These are phyloP conservation scores for Bimastos eiseni DNA, from an alignment of 2,888 invertebrate genomes.

Conservation along the genomic window DNA sequence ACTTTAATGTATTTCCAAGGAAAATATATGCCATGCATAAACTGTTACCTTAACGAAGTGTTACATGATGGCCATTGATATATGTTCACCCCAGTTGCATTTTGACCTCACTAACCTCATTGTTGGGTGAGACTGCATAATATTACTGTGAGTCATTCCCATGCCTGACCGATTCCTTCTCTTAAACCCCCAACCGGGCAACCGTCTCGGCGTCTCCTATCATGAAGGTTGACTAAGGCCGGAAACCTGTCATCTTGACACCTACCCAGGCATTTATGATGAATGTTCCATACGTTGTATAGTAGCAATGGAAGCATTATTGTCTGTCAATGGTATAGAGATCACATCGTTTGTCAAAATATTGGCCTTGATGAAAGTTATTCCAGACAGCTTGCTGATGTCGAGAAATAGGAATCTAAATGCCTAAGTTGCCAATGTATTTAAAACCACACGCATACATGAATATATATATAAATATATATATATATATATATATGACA, in stretches of 20 bases:
- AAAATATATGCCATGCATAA: neutral
- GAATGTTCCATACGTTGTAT: neutral
- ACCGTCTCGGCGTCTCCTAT: neutral
- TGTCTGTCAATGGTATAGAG: neutral
- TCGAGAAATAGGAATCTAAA: no score
- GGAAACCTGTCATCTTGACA: neutral
- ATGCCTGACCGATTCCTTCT: neutral
- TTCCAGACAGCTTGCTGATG: neutral
- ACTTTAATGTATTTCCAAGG: no score
- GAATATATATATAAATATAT: no score
- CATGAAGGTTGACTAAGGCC: neutral
- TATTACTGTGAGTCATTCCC: neutral
- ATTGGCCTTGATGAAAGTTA: neutral
- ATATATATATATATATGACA: no score
- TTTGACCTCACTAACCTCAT: neutral
- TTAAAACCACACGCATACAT: no score
- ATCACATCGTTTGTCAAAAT: neutral
- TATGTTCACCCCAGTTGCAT: neutral
- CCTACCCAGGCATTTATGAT: neutral
- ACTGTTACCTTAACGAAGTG: neutral
- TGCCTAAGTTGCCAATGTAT: no score
- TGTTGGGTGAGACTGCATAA: neutral
- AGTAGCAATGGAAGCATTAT: neutral
- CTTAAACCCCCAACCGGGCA: neutral
- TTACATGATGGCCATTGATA: no score